A percentile compares a stretch with the other conserved stretches of the same genome.
Conservation (phyloP, 2,888 invertebrate genomes). For the Dolomedes plantarius region DNA sequence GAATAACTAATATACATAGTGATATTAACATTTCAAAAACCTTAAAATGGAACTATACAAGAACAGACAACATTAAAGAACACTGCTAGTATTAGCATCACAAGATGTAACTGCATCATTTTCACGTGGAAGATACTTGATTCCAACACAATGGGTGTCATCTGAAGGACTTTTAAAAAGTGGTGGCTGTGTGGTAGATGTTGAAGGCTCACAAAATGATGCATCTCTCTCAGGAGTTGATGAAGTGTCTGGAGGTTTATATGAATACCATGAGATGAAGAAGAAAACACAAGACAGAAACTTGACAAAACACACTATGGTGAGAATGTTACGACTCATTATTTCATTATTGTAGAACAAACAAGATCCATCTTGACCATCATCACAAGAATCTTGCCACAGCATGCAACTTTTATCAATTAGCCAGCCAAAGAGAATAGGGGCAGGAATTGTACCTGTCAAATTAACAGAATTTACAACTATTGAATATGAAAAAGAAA, state of each 20-base stretch:
- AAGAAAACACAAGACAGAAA: slow-evolving; percentile 84
- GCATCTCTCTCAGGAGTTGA: slow-evolving; percentile 1
- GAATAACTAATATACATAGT: too few relatives aligned
- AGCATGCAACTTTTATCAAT: slow-evolving; percentile 95
- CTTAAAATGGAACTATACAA: too few relatives aligned
- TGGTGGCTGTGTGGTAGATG: neutral
- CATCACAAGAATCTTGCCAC: slow-evolving; percentile 88
- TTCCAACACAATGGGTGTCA: slow-evolving; percentile 34
- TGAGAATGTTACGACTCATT: slow-evolving; percentile 87
- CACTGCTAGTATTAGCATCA: slow-evolving; percentile 52
- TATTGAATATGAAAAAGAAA: too few relatives aligned
- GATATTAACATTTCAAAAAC: too few relatives aligned
- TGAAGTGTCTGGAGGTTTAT: slow-evolving; percentile 80
- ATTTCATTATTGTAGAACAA: slow-evolving; percentile 84
- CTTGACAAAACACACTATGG: slow-evolving; percentile 85
- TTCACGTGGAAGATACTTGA: slow-evolving; percentile 45
- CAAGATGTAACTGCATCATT: slow-evolving; percentile 43
- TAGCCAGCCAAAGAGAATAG: slow-evolving; percentile 94
- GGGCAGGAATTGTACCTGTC: slow-evolving; percentile 91
- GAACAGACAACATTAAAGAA: slow-evolving; percentile 36
- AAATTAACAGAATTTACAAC: neutral
- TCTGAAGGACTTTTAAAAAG: slow-evolving; percentile 18
- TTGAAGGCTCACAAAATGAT: slow-evolving; percentile 16
- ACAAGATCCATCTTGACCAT: slow-evolving; percentile 83
- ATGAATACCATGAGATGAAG: slow-evolving; percentile 85